These are phyloP conservation scores for Drosophila mulleri DNA, from an alignment of 2,888 invertebrate genomes.

Conservation along the genomic window DNA sequence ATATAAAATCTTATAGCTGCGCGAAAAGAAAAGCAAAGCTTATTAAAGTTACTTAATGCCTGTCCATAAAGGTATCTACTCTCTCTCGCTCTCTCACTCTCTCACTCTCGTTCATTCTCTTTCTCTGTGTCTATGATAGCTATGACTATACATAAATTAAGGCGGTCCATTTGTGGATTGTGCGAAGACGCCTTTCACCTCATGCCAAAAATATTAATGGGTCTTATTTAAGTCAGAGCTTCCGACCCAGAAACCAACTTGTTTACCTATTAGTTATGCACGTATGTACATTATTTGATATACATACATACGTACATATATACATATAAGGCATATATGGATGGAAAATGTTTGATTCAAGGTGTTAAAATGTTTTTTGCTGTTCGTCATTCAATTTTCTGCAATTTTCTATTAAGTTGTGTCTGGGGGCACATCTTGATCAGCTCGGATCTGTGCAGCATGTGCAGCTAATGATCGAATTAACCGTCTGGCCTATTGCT, in stretches of 20 bases:
- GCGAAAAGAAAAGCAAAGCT: constrained; percentile 14
- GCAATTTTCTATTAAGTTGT: constrained; percentile 1
- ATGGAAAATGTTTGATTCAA: neutral
- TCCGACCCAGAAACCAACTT: constrained; percentile 20
- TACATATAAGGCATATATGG: neutral
- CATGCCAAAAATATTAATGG: constrained; percentile 41
- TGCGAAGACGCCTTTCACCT: constrained; percentile 49
- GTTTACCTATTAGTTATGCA: constrained; percentile 8
- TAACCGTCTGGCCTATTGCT: neutral
- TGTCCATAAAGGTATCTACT: constrained; percentile 29
- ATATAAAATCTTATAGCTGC: constrained; percentile 14
- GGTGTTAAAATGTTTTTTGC: neutral
- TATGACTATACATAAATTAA: constrained; percentile 37
- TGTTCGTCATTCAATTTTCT: neutral
- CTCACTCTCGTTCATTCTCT: neutral
- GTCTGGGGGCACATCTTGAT: neutral
- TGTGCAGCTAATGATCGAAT: constrained; percentile 7
- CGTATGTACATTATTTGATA: constrained; percentile 2
- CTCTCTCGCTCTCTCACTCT: neutral
- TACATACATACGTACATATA: neutral
- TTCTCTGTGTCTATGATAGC: neutral
- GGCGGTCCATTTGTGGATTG: constrained; percentile 31
- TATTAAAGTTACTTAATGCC: constrained; percentile 42
- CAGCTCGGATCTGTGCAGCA: constrained; percentile 3
- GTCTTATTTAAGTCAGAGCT: constrained; percentile 37